Conservation (phyloP, 2,113 vertebrate genomes). For the Fregata magnificens region DNA sequence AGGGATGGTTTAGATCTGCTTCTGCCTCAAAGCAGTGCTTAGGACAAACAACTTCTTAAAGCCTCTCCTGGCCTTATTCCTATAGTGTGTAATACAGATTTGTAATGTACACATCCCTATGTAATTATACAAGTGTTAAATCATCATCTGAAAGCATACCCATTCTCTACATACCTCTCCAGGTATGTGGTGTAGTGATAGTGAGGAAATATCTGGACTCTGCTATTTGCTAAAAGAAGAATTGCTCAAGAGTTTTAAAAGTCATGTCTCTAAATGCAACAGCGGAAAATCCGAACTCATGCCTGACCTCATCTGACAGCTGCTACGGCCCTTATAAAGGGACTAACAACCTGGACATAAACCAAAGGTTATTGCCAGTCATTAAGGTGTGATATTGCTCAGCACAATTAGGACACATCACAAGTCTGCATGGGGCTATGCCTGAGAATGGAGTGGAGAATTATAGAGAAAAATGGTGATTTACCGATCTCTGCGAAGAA, state of each 20-base stretch:
- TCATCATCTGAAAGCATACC: not conserved
- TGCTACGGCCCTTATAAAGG: constrained; percentile 32
- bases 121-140: not conserved
- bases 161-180: not conserved
- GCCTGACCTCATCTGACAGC: constrained; percentile 30
- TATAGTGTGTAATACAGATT: not conserved
- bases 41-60: constrained; percentile 17
- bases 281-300: constrained; percentile 23
- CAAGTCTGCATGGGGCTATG: not conserved
- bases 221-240: not conserved
- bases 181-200: not conserved
- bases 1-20: not conserved
- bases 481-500: not conserved
- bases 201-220: not conserved
- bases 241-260: constrained; percentile 7
- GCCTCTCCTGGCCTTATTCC: not conserved
- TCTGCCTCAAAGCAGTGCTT: not conserved
- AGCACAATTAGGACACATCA: constrained; percentile 10
- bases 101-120: not conserved
- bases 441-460: constrained; percentile 6
- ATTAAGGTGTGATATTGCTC: constrained; percentile 1
- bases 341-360: constrained; percentile 46
- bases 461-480: not conserved
- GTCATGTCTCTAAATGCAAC: not conserved
- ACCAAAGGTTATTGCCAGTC: constrained; percentile 29